A percentile compares a stretch with the other conserved stretches of the same genome.
Conservation (phyloP, 2,888 invertebrate genomes). For the Sceliomorpha sp. region DNA sequence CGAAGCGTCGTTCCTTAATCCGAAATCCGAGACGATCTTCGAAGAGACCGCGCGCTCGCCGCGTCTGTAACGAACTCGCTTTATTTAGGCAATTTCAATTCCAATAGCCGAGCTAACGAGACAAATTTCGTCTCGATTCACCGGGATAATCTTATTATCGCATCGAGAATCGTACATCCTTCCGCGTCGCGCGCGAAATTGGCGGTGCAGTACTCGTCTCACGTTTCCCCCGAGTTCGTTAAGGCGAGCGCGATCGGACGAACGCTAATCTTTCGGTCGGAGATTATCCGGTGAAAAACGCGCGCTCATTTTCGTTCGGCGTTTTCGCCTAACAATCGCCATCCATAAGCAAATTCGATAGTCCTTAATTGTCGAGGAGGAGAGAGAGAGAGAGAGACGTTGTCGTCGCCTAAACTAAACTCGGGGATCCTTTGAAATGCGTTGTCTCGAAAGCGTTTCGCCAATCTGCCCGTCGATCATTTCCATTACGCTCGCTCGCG, state of each 20-base stretch:
- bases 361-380: too few species aligned
- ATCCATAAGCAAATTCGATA: too few species aligned
- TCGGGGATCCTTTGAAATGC: conserved; percentile 3
- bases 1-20: too few species aligned
- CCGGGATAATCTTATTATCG: conserved; percentile 10
- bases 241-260: conserved; percentile 62
- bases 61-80: too few species aligned
- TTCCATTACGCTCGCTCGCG: conserved; percentile 64
- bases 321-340: too few species aligned
- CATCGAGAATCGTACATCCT: conserved; percentile 13
- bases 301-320: too few species aligned
- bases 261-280: conserved; percentile 38
- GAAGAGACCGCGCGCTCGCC: too few species aligned
- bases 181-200: conserved; percentile 18
- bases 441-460: conserved; percentile 21
- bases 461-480: conserved; percentile 54
- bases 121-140: conserved; percentile 1
- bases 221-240: conserved; percentile 67
- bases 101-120: conserved; percentile 10
- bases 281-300: conserved; percentile 1
- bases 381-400: too few species aligned
- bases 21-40: too few species aligned
- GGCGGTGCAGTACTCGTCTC: conserved; percentile 9
- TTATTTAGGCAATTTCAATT: too few species aligned
- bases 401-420: too few species aligned